These are phyloP conservation scores for Percina caprodes DNA, from an alignment of 2,113 vertebrate species.

Conservation along the genomic window DNA sequence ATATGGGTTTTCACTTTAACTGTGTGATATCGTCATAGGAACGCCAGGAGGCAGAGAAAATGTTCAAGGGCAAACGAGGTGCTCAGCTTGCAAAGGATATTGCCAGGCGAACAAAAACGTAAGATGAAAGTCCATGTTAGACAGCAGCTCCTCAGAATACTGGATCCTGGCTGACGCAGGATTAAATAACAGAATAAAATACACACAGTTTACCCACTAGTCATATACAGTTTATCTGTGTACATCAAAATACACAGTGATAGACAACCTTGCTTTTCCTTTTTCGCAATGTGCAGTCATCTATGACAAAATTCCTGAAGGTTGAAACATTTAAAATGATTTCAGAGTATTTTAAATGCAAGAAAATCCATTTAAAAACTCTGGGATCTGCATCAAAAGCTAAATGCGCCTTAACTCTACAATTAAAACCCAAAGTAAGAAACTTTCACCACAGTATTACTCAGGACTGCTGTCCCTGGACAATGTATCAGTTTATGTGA, in stretches of 20 bases:
- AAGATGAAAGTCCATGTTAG: slow-evolving; percentile 87
- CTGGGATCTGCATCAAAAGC: not conserved
- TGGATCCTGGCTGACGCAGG: slow-evolving; percentile 61
- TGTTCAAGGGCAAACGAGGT: slow-evolving; percentile 99
- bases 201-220: not conserved
- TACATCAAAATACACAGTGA: not conserved
- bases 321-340: not conserved
- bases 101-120: slow-evolving; percentile 99
- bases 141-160: slow-evolving; percentile 90
- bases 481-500: slow-evolving; percentile 93
- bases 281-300: not conserved
- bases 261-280: not conserved
- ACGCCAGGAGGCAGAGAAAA: slow-evolving; percentile 99
- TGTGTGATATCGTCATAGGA: slow-evolving; percentile 94
- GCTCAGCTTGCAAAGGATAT: slow-evolving; percentile 99
- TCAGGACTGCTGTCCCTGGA: slow-evolving; percentile 87
- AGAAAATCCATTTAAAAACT: not conserved
- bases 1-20: slow-evolving; percentile 82
- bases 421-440: not conserved
- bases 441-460: slow-evolving; percentile 81
- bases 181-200: not conserved
- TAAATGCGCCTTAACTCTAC: not conserved
- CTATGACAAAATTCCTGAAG: not conserved
- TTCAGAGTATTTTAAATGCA: not conserved
- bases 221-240: not conserved